Percentiles rank a stretch among this genome's conserved stretches.
phyloP scores from a whole-genome alignment of 2,888 invertebrate species.

The Endotricha flammealis region DNA sequence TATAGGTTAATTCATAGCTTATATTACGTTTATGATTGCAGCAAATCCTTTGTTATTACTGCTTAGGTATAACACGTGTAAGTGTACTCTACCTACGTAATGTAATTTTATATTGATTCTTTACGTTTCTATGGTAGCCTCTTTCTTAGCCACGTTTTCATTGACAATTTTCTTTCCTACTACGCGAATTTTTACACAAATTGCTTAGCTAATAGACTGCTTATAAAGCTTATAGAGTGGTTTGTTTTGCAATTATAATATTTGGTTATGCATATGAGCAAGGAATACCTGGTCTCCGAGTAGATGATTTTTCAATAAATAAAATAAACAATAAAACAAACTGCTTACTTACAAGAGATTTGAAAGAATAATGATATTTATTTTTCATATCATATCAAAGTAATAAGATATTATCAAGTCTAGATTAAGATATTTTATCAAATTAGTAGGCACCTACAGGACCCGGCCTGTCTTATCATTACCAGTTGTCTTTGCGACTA shows the following conservation, averaged over 20 bases:
- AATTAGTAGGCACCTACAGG: conserved; percentile 34
- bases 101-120: too few species aligned
- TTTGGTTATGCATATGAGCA: too few species aligned
- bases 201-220: too few species aligned
- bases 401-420: conserved; percentile 30
- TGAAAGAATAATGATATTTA: neutral
- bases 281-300: too few species aligned
- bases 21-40: neutral
- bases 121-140: too few species aligned
- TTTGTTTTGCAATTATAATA: too few species aligned
- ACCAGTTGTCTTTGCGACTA: conserved; percentile 44
- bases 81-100: neutral
- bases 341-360: neutral
- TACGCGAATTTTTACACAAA: too few species aligned
- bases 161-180: neutral
- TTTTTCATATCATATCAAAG: conserved; percentile 6
- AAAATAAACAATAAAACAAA: too few species aligned
- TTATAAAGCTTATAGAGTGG: too few species aligned
- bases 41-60: neutral
- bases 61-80: neutral
- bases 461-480: conserved; percentile 37
- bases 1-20: too few species aligned
- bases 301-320: too few species aligned
- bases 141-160: neutral
- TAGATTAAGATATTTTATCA: conserved; percentile 55